Percentiles rank a stretch among this genome's conserved stretches.
phyloP scores from a whole-genome alignment of 2,113 vertebrate species.

The Trogon melanurus region DNA sequence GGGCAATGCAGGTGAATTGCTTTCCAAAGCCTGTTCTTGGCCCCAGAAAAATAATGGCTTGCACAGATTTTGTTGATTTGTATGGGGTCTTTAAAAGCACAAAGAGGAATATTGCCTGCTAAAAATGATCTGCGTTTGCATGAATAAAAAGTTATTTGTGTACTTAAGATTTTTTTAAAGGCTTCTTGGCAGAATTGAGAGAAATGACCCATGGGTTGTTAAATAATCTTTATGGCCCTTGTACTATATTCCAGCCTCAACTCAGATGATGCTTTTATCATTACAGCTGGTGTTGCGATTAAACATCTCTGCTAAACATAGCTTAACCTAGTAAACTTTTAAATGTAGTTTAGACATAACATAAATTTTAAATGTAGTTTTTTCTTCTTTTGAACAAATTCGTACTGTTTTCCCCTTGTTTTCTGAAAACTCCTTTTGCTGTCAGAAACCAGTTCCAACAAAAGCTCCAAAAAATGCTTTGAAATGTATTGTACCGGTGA shows the following conservation, averaged over 20 bases:
- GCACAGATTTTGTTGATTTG: background rate
- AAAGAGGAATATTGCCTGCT: background rate
- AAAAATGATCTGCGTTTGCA: background rate
- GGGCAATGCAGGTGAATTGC: background rate
- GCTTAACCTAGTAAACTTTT: background rate
- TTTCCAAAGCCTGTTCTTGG: background rate
- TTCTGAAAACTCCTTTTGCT: background rate
- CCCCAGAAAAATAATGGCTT: background rate
- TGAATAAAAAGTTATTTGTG: background rate
- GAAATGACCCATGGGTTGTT: background rate
- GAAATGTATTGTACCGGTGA: background rate
- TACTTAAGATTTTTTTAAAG: background rate
- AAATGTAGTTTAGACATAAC: background rate
- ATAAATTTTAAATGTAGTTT: background rate
- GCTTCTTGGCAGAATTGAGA: background rate
- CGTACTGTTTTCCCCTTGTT: background rate
- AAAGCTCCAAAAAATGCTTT: background rate
- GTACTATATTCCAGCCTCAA: background rate
- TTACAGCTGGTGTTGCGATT: background rate
- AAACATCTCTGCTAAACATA: background rate
- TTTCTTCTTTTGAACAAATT: background rate
- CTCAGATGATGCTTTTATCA: background rate
- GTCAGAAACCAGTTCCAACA: background rate
- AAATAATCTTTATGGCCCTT: background rate
- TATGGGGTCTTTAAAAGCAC: background rate